Evolutionary conservation across 2,113 vertebrate genomes (phyloP).

Genomic region (Ictalurus punctatus): DNA sequence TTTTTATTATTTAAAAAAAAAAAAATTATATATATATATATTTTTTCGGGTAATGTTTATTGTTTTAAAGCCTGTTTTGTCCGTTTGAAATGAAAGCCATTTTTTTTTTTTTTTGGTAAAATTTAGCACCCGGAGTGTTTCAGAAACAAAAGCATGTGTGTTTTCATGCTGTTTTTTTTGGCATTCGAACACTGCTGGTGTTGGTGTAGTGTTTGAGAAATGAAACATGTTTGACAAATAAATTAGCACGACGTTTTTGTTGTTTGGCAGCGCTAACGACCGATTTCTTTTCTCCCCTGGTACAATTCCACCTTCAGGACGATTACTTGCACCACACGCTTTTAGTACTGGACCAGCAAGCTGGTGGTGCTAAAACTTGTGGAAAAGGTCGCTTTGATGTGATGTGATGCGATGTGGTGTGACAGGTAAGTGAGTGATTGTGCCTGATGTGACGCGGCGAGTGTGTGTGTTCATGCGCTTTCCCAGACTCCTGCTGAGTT

Average conservation of each 20-base stretch:
- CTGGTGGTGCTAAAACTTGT: background rate
- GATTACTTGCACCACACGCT: background rate
- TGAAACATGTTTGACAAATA: background rate
- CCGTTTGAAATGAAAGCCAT: no score
- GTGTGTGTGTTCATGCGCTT: constrained; percentile 33
- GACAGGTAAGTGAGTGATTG: constrained; percentile 44
- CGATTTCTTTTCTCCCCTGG: background rate
- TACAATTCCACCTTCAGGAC: background rate
- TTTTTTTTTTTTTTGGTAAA: no score
- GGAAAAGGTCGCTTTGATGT: background rate
- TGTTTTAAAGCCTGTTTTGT: background rate
- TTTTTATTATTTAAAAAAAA: background rate
- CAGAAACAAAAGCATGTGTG: background rate
- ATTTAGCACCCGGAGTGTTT: background rate
- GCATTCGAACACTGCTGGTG: background rate
- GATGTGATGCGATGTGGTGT: constrained; percentile 5
- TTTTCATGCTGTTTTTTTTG: background rate
- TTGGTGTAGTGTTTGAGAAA: background rate
- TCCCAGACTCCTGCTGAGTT: constrained; percentile 43
- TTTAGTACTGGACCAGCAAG: background rate
- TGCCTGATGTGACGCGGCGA: constrained; percentile 1
- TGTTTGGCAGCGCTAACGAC: background rate
- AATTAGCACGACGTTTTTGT: background rate
- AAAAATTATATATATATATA: no score
- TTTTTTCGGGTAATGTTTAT: background rate